These are phyloP conservation scores for Circaetus gallicus DNA, from an alignment of 2,113 vertebrate genomes.

Conservation along the genomic window DNA sequence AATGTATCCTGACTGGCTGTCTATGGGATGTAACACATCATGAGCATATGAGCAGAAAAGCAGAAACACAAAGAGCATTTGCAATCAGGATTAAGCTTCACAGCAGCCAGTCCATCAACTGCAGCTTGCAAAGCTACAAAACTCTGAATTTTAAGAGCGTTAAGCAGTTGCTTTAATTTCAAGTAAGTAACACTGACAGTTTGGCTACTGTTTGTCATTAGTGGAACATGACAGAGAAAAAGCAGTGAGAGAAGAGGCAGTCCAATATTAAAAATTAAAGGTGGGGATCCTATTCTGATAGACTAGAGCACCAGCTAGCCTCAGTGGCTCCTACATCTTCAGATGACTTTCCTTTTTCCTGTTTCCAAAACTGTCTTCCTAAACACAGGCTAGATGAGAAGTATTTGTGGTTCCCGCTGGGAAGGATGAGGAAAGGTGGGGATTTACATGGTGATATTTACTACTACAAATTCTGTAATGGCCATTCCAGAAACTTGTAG, in stretches of 20 bases:
- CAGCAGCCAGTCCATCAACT: background rate
- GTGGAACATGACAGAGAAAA: background rate
- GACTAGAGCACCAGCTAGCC: background rate
- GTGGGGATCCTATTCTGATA: background rate
- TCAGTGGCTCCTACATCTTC: background rate
- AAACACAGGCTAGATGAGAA: background rate
- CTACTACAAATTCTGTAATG: background rate
- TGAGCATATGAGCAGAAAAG: background rate
- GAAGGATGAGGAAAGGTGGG: slow-evolving; percentile 34
- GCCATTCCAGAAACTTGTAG: slow-evolving; percentile 5
- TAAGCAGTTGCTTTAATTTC: slow-evolving; percentile 31
- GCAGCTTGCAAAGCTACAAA: background rate
- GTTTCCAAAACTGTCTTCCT: background rate
- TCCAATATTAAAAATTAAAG: background rate
- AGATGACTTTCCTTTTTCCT: background rate
- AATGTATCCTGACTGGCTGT: background rate
- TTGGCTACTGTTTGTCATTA: background rate
- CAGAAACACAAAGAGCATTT: background rate
- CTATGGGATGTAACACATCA: background rate
- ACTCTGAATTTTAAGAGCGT: background rate
- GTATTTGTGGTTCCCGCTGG: background rate
- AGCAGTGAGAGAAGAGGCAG: background rate
- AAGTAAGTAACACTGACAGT: background rate
- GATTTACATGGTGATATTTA: slow-evolving; percentile 52
- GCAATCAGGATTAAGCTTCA: slow-evolving; percentile 1